These are phyloP conservation scores for Pasiphila rectangulata DNA, from an alignment of 2,888 invertebrate species.

Conservation along the genomic window DNA sequence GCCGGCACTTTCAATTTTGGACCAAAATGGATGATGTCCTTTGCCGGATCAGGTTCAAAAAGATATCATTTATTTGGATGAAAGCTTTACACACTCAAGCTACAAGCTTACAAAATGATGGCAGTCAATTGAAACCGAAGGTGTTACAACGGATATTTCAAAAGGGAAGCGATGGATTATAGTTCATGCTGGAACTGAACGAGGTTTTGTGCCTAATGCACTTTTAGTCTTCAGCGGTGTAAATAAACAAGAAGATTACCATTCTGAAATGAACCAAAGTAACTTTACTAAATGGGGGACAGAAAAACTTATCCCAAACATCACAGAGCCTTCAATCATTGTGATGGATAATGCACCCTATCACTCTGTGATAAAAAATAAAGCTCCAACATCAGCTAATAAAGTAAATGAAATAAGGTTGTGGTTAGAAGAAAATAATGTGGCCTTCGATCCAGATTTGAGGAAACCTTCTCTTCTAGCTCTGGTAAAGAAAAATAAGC, in stretches of 20 bases:
- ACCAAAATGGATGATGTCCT: too few species aligned
- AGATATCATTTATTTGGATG: not conserved
- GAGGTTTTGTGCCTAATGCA: not conserved
- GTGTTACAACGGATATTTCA: not conserved
- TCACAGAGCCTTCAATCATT: slow-evolving; percentile 21
- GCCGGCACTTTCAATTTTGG: too few species aligned
- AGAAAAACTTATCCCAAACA: slow-evolving; percentile 25
- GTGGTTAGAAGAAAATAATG: too few species aligned
- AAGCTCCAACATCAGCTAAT: slow-evolving; percentile 11
- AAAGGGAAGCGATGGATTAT: not conserved
- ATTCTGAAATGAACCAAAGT: not conserved
- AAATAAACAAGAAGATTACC: too few species aligned
- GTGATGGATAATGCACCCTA: slow-evolving; percentile 26
- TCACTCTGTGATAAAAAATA: slow-evolving; percentile 20
- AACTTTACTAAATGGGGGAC: slow-evolving; percentile 10
- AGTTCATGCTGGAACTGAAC: not conserved
- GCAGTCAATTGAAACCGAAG: not conserved
- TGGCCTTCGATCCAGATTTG: not conserved
- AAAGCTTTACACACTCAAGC: too few species aligned
- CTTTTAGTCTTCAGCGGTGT: too few species aligned
- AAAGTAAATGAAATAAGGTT: too few species aligned
- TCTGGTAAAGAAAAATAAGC: too few species aligned
- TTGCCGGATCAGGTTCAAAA: not conserved
- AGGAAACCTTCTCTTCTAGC: not conserved
- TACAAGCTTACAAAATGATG: not conserved